A percentile compares a stretch with the other conserved stretches of the same genome.
phyloP scores from a whole-genome alignment of 2,797 vertebrate genomes.

The Botia almorhae region DNA sequence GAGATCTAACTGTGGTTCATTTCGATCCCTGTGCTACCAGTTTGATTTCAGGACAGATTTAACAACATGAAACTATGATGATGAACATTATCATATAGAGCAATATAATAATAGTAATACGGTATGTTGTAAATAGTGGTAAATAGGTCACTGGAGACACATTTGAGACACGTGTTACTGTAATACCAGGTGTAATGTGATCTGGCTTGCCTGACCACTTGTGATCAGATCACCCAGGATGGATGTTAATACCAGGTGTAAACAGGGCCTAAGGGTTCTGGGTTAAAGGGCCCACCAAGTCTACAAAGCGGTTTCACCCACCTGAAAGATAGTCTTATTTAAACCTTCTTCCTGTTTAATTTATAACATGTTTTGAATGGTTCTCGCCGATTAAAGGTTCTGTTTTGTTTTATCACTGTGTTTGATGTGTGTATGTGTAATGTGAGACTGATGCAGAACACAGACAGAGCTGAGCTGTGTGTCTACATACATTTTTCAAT shows the following conservation, averaged over 20 bases:
- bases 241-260: conserved; percentile 36
- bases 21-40: not conserved
- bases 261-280: conserved; percentile 11
- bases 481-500: no score
- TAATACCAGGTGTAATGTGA: not conserved
- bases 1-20: not conserved
- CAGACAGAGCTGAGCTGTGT: not conserved
- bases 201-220: not conserved
- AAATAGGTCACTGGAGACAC: not conserved
- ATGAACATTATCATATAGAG: not conserved
- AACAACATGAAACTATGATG: not conserved
- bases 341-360: conserved; percentile 48
- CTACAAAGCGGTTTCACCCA: conserved; percentile 20
- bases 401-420: conserved; percentile 14
- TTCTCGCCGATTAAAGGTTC: conserved; percentile 34
- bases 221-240: conserved; percentile 5
- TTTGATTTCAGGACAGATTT: not conserved
- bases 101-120: not conserved
- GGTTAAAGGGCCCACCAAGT: conserved; percentile 15
- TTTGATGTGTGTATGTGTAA: conserved; percentile 12
- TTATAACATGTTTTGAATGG: conserved; percentile 28
- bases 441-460: conserved; percentile 20
- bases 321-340: conserved; percentile 29
- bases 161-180: not conserved
- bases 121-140: not conserved